Conservation (phyloP, 2,888 invertebrate species). For the Heliconius erato region DNA sequence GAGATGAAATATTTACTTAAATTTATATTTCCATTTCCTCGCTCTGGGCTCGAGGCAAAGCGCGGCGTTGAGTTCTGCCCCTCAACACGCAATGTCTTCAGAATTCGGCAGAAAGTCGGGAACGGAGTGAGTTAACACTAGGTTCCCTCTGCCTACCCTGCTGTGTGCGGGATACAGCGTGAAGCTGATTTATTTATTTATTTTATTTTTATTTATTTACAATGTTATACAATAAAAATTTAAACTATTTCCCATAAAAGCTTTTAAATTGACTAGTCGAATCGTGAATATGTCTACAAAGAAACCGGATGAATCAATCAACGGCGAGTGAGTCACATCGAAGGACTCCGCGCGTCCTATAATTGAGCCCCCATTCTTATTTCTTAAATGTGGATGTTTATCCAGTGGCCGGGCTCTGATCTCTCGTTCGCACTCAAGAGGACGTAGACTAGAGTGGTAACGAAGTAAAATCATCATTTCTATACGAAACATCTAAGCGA, state of each 20-base stretch:
- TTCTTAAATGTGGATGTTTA: constrained; percentile 59
- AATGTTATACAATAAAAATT: not conserved
- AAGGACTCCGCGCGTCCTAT: constrained; percentile 64
- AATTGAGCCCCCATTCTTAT: constrained; percentile 65
- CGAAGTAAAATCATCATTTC: constrained; percentile 58
- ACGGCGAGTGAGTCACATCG: constrained; percentile 74
- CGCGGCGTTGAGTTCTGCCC: no score
- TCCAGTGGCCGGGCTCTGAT: constrained; percentile 55
- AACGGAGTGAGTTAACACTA: no score
- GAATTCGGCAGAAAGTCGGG: no score
- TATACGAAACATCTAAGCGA: constrained; percentile 54
- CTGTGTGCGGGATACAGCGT: no score
- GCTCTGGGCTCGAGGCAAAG: no score
- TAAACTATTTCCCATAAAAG: not conserved
- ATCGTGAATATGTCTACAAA: constrained; percentile 73
- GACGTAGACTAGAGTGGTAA: constrained; percentile 52
- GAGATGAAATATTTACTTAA: no score
- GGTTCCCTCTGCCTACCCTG: no score
- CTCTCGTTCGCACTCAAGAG: constrained; percentile 62
- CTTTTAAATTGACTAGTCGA: constrained; percentile 61
- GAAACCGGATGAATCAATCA: constrained; percentile 83
- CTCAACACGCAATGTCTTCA: no score
- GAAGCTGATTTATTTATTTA: no score
- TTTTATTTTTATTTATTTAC: not conserved
- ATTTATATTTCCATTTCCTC: no score